Base-by-base conservation (phyloP, 2,888 invertebrate species). In the Artemia sp. region DNA sequence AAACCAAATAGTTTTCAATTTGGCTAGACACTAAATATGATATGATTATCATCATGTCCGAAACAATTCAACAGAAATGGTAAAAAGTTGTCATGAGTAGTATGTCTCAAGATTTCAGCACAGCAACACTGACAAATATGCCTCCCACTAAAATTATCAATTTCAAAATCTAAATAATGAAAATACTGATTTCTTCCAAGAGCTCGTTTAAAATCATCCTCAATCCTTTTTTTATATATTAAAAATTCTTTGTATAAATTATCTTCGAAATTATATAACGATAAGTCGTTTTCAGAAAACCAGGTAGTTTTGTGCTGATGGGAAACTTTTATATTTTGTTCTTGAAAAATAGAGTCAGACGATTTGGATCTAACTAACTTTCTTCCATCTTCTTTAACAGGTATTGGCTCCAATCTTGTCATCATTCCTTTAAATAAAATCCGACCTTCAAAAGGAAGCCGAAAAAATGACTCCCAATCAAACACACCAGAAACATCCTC, bases 381-480 rank as follows among this genome's bases (percentile, higher is more conserved):
- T 8, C 58, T n/a, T 14, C n/a, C 58, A n/a, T n/a, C n/a, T 14
- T n/a, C n/a, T 14, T 58, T 14, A 58, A 58, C 8, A 14, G 58
- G 58, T 14, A 14, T 58, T 8, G 58, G 58, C 14, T 58, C 58
- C n/a, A 58, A 14, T 14, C 58, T 58, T 14, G 58, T 58, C 58
- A 58, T 58, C n/a, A 58, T 58, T 8, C 58, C 58, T 58, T 58
- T 58, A 58, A 58, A 58, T 14, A 58, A 58, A 58, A 58, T 58
- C 14, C 58, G 58, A 7, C 58, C 58, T 58, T 58, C 58, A 8
- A 58, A 58, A 14, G 58, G 58, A 14, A 58, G 14, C 14, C 14
- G 58, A 8, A 58, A 58, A 14, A 58, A 58, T 14, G 58, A n/a
- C 8, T 58, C 58, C 58, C 58, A 58, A 14, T 58, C 58, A 14